phyloP scores from a whole-genome alignment of 2,113 vertebrate species.

The Montifringilla adamsi region DNA sequence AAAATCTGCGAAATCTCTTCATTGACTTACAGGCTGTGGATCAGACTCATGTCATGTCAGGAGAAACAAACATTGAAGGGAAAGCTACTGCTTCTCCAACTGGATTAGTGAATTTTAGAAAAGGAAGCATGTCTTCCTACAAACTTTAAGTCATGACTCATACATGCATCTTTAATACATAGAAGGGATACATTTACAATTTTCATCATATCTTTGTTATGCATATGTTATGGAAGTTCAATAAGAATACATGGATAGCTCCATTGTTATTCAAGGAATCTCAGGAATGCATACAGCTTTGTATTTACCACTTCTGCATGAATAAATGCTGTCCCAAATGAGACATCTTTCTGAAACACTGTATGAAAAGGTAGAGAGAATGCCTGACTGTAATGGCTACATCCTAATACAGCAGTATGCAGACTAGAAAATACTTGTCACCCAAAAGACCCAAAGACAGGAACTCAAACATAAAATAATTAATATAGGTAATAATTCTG shows the following conservation, averaged over 20 bases:
- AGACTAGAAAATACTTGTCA: not conserved
- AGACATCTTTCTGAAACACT: not conserved
- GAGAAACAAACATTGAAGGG: not conserved
- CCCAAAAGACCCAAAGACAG: not conserved
- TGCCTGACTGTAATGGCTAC: not conserved
- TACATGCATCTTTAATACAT: not conserved
- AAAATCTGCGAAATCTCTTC: not conserved
- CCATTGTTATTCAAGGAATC: not conserved
- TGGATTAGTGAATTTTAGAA: not conserved
- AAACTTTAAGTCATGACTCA: not conserved
- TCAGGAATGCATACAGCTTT: not conserved
- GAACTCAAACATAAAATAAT: slow-evolving; percentile 1
- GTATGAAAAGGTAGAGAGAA: not conserved
- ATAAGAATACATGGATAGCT: not conserved
- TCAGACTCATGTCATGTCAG: not conserved
- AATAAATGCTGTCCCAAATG: not conserved
- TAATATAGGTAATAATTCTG: not conserved
- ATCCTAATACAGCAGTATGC: not conserved
- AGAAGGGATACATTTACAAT: not conserved
- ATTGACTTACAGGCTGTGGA: not conserved
- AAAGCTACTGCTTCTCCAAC: not conserved
- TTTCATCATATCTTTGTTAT: not conserved
- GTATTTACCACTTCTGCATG: not conserved
- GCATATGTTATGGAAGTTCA: not conserved
- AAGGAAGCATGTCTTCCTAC: not conserved